Conservation (phyloP, 2,113 vertebrate species). For the Mormyrus lacerda region DNA sequence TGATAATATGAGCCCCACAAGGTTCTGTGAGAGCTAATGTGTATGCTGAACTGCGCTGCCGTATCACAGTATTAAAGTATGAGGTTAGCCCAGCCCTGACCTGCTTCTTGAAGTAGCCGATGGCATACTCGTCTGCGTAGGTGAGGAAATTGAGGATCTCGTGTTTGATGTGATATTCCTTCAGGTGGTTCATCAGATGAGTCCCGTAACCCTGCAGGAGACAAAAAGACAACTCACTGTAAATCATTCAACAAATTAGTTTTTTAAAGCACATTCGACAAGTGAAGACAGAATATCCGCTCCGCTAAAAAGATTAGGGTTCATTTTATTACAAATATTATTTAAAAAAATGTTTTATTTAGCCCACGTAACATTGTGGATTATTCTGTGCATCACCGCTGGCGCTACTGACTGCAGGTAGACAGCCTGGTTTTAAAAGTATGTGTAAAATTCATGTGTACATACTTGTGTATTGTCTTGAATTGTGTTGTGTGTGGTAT, state of each 20-base stretch:
- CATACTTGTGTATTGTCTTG: neutral
- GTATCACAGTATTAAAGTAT: neutral
- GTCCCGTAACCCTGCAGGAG: conserved; percentile 84
- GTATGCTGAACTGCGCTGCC: neutral
- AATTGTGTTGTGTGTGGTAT: neutral
- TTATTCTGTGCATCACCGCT: neutral
- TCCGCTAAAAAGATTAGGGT: neutral
- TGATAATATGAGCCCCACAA: neutral
- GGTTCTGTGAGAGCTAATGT: neutral
- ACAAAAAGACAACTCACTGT: neutral
- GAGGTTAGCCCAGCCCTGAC: conserved; percentile 47
- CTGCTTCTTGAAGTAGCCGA: conserved; percentile 99
- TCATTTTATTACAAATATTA: neutral
- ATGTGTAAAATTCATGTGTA: neutral
- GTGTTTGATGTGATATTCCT: conserved; percentile 98
- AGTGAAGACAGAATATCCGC: neutral
- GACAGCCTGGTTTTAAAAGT: neutral
- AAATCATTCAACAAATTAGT: neutral
- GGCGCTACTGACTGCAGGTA: neutral
- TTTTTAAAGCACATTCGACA: neutral
- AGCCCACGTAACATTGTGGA: neutral
- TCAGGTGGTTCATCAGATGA: conserved; percentile 96
- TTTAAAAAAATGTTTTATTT: neutral
- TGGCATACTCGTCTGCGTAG: conserved; percentile 97
- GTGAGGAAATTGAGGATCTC: conserved; percentile 95